phyloP scores from a whole-genome alignment of 2,888 invertebrate species.

The Pyrrhosoma nymphula region DNA sequence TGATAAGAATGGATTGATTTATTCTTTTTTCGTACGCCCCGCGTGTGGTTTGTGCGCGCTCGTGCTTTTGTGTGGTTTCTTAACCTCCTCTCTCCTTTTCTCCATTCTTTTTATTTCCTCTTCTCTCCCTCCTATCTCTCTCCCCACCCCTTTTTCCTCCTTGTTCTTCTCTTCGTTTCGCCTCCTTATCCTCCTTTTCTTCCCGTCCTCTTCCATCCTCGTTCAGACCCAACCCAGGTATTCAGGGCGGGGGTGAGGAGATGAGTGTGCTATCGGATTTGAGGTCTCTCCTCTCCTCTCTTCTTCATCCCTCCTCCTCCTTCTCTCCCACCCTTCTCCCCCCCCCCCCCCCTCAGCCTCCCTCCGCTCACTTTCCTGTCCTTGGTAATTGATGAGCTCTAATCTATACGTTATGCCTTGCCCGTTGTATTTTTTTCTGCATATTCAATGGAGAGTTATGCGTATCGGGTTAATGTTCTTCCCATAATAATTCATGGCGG shows the following conservation, averaged over 20 bases:
- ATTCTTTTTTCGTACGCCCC: not conserved
- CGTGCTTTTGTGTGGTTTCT: not conserved
- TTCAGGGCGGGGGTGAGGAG: not conserved
- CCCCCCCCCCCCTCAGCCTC: not conserved
- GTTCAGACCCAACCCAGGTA: not conserved
- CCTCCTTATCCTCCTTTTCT: not conserved
- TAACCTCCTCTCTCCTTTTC: not conserved
- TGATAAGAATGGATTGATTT: conserved; percentile 62
- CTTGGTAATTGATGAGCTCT: conserved; percentile 58
- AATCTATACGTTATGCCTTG: conserved; percentile 38
- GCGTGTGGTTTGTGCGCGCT: not conserved
- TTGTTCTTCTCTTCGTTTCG: not conserved
- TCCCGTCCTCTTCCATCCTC: not conserved
- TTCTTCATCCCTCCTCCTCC: not conserved
- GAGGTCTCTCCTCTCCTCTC: not conserved
- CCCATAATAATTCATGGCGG: conserved; percentile 48
- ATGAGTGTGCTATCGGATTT: conserved; percentile 38
- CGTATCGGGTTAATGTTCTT: conserved; percentile 49
- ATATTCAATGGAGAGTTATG: conserved; percentile 55
- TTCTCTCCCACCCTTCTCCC: not conserved
- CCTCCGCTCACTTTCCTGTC: not conserved
- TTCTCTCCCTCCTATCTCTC: too few species aligned
- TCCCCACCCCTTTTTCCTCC: not conserved
- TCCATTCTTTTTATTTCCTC: too few species aligned
- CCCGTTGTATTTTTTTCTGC: conserved; percentile 34